Conservation (phyloP, 2,113 vertebrate genomes). For the Charina bottae region DNA sequence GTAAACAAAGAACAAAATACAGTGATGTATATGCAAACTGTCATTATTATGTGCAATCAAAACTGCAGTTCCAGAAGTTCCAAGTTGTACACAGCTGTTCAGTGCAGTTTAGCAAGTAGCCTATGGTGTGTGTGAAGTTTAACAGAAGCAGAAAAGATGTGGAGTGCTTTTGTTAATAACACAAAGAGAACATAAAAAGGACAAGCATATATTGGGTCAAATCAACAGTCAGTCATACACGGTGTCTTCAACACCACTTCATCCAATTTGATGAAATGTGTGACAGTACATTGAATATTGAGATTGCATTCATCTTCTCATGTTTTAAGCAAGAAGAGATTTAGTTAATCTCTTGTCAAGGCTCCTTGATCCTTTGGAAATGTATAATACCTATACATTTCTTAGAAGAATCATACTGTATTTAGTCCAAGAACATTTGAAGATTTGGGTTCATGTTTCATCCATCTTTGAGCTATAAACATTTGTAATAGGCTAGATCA, state of each 20-base stretch:
- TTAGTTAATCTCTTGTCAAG: not conserved
- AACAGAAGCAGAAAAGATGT: slow-evolving; percentile 2
- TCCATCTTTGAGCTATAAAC: not conserved
- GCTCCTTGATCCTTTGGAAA: not conserved
- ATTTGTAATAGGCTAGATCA: too few species aligned
- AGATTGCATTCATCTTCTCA: too few species aligned
- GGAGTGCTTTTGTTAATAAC: not conserved
- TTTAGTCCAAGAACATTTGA: not conserved
- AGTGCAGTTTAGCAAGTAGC: slow-evolving; percentile 18
- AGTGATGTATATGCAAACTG: slow-evolving; percentile 11
- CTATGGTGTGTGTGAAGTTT: slow-evolving; percentile 13
- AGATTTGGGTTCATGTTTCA: not conserved
- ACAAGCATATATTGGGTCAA: not conserved
- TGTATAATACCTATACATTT: not conserved
- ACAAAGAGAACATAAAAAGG: not conserved
- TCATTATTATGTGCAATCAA: slow-evolving; percentile 34
- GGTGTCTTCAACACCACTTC: not conserved
- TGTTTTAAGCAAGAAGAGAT: not conserved
- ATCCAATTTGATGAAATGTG: not conserved
- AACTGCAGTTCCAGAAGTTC: not conserved
- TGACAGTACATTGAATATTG: not conserved
- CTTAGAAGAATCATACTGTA: not conserved
- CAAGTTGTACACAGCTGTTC: slow-evolving; percentile 28
- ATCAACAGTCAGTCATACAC: not conserved
- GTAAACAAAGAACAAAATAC: slow-evolving; percentile 17